A percentile compares a stretch with the other conserved stretches of the same genome.
These are phyloP conservation scores for Melitaea athalia DNA, from an alignment of 2,888 invertebrate genomes.

Conservation along the genomic window DNA sequence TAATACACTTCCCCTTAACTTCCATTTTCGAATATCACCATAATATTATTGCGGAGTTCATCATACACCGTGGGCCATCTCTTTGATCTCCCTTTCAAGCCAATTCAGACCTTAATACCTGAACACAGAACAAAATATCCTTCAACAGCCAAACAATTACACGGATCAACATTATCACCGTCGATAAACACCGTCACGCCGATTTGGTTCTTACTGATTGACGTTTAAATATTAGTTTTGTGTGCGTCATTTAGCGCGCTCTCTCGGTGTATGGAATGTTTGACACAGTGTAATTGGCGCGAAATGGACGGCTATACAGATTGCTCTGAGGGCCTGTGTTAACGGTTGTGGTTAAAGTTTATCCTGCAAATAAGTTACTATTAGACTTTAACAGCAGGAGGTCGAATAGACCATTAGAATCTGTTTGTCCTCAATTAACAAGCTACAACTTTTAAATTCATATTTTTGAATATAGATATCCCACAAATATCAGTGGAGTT, in stretches of 20 bases:
- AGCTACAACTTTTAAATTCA: no score
- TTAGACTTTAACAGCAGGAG: no score
- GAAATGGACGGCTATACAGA: slow-evolving; percentile 72
- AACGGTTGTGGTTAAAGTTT: no score
- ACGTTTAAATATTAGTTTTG: slow-evolving; percentile 8
- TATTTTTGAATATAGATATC: no score
- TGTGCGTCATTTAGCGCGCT: slow-evolving; percentile 24
- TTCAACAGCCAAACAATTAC: slow-evolving; percentile 47
- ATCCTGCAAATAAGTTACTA: no score
- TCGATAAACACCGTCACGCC: slow-evolving; percentile 19
- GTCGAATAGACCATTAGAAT: no score
- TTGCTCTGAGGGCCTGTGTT: slow-evolving; percentile 28
- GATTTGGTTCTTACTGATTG: not conserved
- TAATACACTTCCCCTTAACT: slow-evolving; percentile 57
- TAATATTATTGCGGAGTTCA: slow-evolving; percentile 71
- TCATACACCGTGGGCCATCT: slow-evolving; percentile 58
- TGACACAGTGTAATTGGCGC: slow-evolving; percentile 76
- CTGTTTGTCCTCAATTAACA: no score
- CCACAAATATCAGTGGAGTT: no score
- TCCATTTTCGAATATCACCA: slow-evolving; percentile 65
- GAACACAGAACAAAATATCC: slow-evolving; percentile 52
- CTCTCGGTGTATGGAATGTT: slow-evolving; percentile 62
- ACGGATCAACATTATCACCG: slow-evolving; percentile 56
- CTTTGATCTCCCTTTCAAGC: slow-evolving; percentile 64
- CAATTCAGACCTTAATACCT: slow-evolving; percentile 48